A percentile compares a stretch with the other conserved stretches of the same genome.
Conservation (phyloP, 2,888 invertebrate genomes). For the Stenotaenia linearis region DNA sequence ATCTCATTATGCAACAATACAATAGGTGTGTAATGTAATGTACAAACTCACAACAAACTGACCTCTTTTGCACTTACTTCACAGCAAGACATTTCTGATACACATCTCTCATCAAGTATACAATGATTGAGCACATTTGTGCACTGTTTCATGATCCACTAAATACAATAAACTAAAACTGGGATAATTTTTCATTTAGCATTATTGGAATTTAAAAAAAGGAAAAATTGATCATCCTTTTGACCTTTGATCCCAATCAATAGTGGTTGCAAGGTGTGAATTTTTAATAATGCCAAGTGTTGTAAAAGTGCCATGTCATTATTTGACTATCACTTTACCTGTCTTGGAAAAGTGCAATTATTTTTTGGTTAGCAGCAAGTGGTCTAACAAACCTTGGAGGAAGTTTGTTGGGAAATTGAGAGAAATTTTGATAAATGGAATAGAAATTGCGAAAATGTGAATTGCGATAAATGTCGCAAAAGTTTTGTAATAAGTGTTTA, state of each 20-base stretch:
- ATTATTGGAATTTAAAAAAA: not conserved
- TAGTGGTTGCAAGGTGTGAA: not conserved
- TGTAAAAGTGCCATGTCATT: not conserved
- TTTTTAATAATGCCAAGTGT: not conserved
- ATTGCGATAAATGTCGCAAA: too few relatives aligned
- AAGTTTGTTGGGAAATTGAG: not conserved
- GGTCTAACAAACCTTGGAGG: not conserved
- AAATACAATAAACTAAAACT: too few relatives aligned
- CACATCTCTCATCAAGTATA: constrained; percentile 5
- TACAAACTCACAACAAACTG: not conserved
- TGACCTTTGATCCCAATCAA: not conserved
- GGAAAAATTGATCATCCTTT: not conserved
- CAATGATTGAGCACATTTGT: not conserved
- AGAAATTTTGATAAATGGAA: too few relatives aligned
- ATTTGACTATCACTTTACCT: constrained; percentile 26
- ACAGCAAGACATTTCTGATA: not conserved
- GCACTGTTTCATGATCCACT: too few relatives aligned
- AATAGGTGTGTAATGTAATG: not conserved
- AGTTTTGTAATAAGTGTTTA: too few relatives aligned
- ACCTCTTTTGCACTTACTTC: not conserved
- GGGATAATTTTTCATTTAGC: too few relatives aligned
- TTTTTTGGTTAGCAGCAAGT: not conserved
- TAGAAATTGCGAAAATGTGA: too few relatives aligned
- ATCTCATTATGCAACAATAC: not conserved
- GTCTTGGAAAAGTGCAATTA: constrained; percentile 2